Base-by-base conservation (phyloP, 2,888 invertebrate species). In the Rotaria magnacalcarata region DNA sequence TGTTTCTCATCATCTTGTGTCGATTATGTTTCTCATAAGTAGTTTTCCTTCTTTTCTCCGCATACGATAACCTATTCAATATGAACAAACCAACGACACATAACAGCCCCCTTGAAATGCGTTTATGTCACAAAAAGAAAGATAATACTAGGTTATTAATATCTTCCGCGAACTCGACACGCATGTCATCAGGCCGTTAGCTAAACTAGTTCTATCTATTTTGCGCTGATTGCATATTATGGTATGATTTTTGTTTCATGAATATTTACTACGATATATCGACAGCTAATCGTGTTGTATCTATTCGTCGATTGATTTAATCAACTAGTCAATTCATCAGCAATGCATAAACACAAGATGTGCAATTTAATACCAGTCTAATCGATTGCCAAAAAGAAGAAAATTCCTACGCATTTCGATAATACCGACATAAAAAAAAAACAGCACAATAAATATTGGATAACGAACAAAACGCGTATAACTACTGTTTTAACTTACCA, bases 31-130 rank as follows among this genome's bases (percentile, higher is more conserved):
- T 34, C 27, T 67, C 34, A 2, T 27, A 67, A 67, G 34, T 67
- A 67, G 67, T 34, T 67, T 67, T 67, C 67, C 67, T 52, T 52
- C 67, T 34, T 11, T 27, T 67, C 67, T 27, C 34, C 67, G 34
- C 34, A 14, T 27, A 67, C 27, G 67, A 67, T 34, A 67, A 67
- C 67, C 34, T 34, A 67, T 16, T 67, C 67, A 67, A 67, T 10
- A 67, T 67, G 67, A 67, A 67, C 67, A 34, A 67, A 27, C 67
- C 16, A 34, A 16, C 34, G 67, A 67, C 67, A 67, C 67, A 67
- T 27, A 67, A 67, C 11, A 34, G 67, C 3, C 27, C 11, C 34
- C 60, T 27, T 67, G 14, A 67, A 67, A 67, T 67, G 34, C 34
- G 67, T 34, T 27, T 11, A 34, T 67, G 67, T 67, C 67, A 27